Conservation (phyloP, 2,888 invertebrate species). For the Zhuqinia jingwanae region DNA sequence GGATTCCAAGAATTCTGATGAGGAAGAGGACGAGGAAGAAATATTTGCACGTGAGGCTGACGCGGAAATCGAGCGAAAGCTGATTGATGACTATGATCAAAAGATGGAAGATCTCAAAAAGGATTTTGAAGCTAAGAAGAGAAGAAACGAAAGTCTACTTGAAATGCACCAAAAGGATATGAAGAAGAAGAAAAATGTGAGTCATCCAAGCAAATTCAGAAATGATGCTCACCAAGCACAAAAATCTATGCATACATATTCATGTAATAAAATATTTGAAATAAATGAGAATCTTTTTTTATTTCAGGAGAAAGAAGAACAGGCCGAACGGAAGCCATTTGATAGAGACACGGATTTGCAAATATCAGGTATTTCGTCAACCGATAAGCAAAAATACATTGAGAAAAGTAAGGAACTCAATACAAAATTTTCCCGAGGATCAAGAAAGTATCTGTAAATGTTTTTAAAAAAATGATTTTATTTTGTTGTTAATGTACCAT, state of each 20-base stretch:
- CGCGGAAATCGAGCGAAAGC: constrained; percentile 71
- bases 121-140: constrained; percentile 52
- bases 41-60: constrained; percentile 65
- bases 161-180: constrained; percentile 71
- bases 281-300: neutral
- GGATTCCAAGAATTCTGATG: constrained; percentile 61
- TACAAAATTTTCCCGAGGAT: constrained; percentile 73
- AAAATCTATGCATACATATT: too few relatives aligned
- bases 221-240: neutral
- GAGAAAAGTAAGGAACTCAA: constrained; percentile 74
- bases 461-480: too few relatives aligned
- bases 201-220: neutral
- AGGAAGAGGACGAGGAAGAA: constrained; percentile 71
- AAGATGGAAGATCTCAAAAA: constrained; percentile 72
- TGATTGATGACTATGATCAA: constrained; percentile 71
- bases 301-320: constrained; percentile 54
- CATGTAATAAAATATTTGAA: too few relatives aligned
- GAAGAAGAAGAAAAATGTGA: constrained; percentile 70
- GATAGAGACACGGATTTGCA: constrained; percentile 71
- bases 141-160: constrained; percentile 64
- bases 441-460: constrained; percentile 73
- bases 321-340: constrained; percentile 71
- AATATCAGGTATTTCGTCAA: constrained; percentile 61
- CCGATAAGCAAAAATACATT: constrained; percentile 73
- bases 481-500: too few relatives aligned